Conservation (phyloP, 2,797 vertebrate genomes). For the Pangasius mekongensis region DNA sequence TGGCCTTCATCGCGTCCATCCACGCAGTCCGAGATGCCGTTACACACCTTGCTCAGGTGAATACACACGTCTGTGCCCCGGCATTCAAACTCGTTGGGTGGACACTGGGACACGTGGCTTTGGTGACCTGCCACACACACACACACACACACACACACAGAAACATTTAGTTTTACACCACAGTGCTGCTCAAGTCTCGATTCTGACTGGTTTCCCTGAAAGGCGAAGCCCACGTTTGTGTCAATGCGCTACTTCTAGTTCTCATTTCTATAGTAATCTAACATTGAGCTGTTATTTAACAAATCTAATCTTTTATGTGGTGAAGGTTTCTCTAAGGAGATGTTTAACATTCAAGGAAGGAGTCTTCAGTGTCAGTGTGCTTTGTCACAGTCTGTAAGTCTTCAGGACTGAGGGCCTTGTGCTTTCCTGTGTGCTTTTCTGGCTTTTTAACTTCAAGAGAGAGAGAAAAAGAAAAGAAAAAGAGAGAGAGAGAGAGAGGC, state of each 20-base stretch:
- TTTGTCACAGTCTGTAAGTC: background rate
- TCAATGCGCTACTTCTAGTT: background rate
- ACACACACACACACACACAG: background rate
- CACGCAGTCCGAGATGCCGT: conserved; percentile 84
- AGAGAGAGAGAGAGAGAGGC: too few relatives aligned
- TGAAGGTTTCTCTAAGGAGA: background rate
- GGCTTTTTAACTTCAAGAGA: background rate
- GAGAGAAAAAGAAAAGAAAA: too few relatives aligned
- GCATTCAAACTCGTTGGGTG: conserved; percentile 90
- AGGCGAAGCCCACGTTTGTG: background rate
- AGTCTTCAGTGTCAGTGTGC: background rate
- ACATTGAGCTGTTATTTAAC: background rate
- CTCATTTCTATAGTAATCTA: background rate
- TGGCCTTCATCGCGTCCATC: conserved; percentile 91
- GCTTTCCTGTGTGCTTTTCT: too few relatives aligned
- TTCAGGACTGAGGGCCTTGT: background rate
- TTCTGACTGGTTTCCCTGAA: background rate
- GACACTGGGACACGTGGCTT: conserved; percentile 87
- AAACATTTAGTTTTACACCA: conserved; percentile 6
- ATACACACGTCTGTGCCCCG: conserved; percentile 89
- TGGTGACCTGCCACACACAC: conserved; percentile 81
- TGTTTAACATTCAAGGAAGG: background rate
- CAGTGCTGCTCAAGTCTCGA: background rate
- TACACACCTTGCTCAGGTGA: conserved; percentile 89
- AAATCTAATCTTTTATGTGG: too few relatives aligned